Conservation (phyloP, 2,113 vertebrate species). For the Thalassoma bifasciatum region DNA sequence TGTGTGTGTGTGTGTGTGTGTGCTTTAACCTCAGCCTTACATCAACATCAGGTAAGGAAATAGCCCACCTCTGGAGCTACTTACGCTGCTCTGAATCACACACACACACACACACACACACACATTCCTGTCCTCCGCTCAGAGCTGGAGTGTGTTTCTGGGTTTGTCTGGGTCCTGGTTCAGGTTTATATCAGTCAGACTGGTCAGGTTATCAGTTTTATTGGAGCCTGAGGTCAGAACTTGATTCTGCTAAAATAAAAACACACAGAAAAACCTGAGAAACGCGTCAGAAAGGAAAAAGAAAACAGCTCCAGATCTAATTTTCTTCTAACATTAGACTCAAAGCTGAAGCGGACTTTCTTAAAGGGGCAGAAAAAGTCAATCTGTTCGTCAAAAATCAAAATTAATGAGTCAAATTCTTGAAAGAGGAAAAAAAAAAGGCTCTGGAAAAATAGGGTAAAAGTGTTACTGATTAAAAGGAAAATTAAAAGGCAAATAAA, state of each 20-base stretch:
- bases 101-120: slow-evolving; percentile 12
- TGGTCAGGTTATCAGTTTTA: slow-evolving; percentile 46
- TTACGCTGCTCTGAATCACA: slow-evolving; percentile 15
- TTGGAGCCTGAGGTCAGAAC: slow-evolving; percentile 24
- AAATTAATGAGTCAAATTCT: too few species aligned
- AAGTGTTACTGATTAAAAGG: too few species aligned
- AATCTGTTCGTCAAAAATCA: neutral
- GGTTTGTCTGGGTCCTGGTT: slow-evolving; percentile 16
- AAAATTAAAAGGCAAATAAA: too few species aligned
- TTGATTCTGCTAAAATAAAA: neutral
- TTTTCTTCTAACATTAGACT: too few species aligned
- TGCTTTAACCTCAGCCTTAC: slow-evolving; percentile 63
- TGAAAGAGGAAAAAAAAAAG: too few species aligned
- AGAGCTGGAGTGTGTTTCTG: slow-evolving; percentile 20
- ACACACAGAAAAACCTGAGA: neutral
- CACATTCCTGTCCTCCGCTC: slow-evolving; percentile 43
- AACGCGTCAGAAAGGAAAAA: too few species aligned
- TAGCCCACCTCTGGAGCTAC: slow-evolving; percentile 62
- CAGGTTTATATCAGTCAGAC: slow-evolving; percentile 35
- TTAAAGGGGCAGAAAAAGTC: too few species aligned
- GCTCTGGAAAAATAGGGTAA: too few species aligned
- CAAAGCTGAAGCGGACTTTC: too few species aligned
- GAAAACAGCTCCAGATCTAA: too few species aligned
- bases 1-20: slow-evolving; percentile 31
- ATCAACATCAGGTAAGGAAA: slow-evolving; percentile 78